Evolutionary conservation across 2,888 invertebrate species (phyloP), one percentile per base, ranked within the genome.

Genomic region (Baronia brevicornis): DNA sequence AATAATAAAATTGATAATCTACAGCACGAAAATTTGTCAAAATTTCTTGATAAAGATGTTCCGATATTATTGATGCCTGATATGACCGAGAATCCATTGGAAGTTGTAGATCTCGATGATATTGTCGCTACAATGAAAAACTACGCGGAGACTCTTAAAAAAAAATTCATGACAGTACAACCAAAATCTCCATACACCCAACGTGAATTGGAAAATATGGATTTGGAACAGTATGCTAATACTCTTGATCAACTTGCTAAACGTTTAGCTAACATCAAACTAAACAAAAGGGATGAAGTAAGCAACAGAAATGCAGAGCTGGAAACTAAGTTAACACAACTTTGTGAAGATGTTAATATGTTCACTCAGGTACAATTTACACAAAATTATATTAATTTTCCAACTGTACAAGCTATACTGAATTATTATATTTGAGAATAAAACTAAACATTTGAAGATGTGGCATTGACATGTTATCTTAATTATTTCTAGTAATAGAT

Each of bases 331-430:
- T 41, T 82, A 23, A 43, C 53, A 9, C 57, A 65, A 13, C 44
- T 82, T 4, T 71, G 68, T 43, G 54, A 69, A 21, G 70, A 78
- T 61, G 72, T 80, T 1, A 61, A 69, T 19, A 59, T 68, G 48
- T 78, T 82, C 41, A 70, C 68, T 14, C 63, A 77, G 69, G 82
- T 79, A 51, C n/a, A n/a, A n/a, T n/a, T n/a, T n/a, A n/a, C 25
- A 4, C 2, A 7, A 20, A 28, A 4, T n/a, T n/a, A n/a, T n/a
- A n/a, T n/a, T n/a, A n/a, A n/a, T n/a, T n/a, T n/a, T n/a, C n/a
- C n/a, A n/a, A n/a, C n/a, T n/a, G n/a, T n/a, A n/a, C n/a, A n/a
- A n/a, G n/a, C n/a, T n/a, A n/a, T n/a, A n/a, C n/a, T n/a, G n/a
- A n/a, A n/a, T n/a, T n/a, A n/a, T n/a, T n/a, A n/a, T n/a, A n/a